phyloP scores from a whole-genome alignment of 2,888 invertebrate species.

The Dilophus febrilis region DNA sequence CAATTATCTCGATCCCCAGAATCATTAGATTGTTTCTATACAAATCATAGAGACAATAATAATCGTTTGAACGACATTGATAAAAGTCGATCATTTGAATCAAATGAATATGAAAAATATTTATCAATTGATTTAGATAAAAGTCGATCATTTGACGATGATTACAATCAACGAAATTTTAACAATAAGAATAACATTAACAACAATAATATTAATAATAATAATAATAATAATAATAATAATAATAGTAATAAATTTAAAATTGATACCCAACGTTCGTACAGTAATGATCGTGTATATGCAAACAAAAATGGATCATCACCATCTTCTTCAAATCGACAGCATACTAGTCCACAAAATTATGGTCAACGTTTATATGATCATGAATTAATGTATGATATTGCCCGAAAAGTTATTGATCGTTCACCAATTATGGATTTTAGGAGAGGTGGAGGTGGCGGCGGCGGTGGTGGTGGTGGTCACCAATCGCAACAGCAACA shows the following conservation, averaged over 20 bases:
- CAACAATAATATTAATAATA: not conserved
- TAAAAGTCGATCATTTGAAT: conserved; percentile 28
- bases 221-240: not conserved
- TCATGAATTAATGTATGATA: conserved; percentile 28
- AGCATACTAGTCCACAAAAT: conserved; percentile 25
- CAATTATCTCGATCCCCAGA: no score
- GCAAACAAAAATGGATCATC: conserved; percentile 10
- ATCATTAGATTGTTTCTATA: no score
- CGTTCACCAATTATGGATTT: conserved; percentile 29
- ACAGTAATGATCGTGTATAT: conserved; percentile 1
- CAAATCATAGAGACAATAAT: not conserved
- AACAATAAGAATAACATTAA: not conserved
- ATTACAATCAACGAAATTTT: conserved; percentile 21
- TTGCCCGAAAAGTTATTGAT: conserved; percentile 23
- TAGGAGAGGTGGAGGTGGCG: conserved; percentile 21
- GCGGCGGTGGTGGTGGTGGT: conserved; percentile 24
- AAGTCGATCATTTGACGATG: conserved; percentile 28
- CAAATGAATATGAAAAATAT: conserved; percentile 21
- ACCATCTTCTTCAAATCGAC: conserved; percentile 7
- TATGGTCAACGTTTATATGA: conserved; percentile 29
- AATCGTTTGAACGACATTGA: conserved; percentile 17
- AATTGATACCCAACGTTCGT: not conserved
- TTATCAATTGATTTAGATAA: conserved; percentile 23
- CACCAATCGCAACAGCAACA: not conserved
- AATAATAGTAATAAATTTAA: conserved; percentile 7